A percentile compares a stretch with the other conserved stretches of the same genome.
Conservation (phyloP, 2,888 invertebrate species). For the Melikaiella ostensackeni region DNA sequence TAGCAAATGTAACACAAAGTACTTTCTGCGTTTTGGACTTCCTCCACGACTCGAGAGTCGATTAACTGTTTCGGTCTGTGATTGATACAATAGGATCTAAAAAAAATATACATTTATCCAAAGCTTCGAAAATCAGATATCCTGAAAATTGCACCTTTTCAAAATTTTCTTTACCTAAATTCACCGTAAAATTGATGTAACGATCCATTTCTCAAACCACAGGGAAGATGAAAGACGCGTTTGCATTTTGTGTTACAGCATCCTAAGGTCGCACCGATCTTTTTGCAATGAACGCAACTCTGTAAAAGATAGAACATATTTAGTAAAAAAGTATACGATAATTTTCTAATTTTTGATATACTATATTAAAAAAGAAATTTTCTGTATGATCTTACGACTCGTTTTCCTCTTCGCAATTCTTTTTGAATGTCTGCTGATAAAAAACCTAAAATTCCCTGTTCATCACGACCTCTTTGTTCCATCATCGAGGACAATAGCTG, state of each 20-base stretch:
- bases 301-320: slow-evolving; percentile 72
- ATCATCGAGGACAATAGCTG: slow-evolving; percentile 86
- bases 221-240: slow-evolving; percentile 86
- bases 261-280: slow-evolving; percentile 84
- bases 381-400: slow-evolving; percentile 80
- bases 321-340: not conserved
- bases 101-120: slow-evolving; percentile 39
- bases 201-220: slow-evolving; percentile 83
- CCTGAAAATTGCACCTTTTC: not conserved
- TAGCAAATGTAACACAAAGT: slow-evolving; percentile 85
- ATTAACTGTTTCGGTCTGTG: slow-evolving; percentile 81
- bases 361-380: slow-evolving; percentile 13
- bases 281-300: slow-evolving; percentile 85
- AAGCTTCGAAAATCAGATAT: not conserved
- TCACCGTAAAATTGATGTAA: slow-evolving; percentile 83
- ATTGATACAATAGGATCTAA: slow-evolving; percentile 82
- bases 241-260: slow-evolving; percentile 84
- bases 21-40: slow-evolving; percentile 61
- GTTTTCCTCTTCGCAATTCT: slow-evolving; percentile 82
- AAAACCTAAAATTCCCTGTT: slow-evolving; percentile 87
- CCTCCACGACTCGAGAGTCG: slow-evolving; percentile 63
- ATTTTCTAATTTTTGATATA: not conserved
- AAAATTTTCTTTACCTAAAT: slow-evolving; percentile 76
- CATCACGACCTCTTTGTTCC: slow-evolving; percentile 83
- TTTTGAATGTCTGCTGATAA: slow-evolving; percentile 82